A percentile compares a stretch with the other conserved stretches of the same genome.
Evolutionary conservation across 2,113 vertebrate genomes (phyloP).

Genomic region (Elanus axillaris): DNA sequence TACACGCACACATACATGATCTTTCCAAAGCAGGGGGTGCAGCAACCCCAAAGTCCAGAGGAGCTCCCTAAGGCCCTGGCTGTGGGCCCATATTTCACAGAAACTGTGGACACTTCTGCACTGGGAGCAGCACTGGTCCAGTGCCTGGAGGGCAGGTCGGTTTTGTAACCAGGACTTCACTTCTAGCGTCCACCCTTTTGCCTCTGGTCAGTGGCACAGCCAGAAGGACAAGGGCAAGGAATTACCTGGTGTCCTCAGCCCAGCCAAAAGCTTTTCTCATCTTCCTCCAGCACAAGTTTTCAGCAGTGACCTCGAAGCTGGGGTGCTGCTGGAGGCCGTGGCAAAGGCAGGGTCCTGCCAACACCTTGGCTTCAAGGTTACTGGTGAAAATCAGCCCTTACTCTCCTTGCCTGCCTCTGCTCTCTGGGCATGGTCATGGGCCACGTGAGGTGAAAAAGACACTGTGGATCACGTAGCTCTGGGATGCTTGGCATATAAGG

Average conservation of each 20-base stretch:
- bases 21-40: not conserved
- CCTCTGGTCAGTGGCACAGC: not conserved
- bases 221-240: not conserved
- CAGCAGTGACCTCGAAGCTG: not conserved
- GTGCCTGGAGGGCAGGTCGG: accelerated
- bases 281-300: not conserved
- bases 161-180: not conserved
- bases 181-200: not conserved
- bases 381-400: not conserved
- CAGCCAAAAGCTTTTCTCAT: not conserved
- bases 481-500: accelerated
- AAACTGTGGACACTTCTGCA: not conserved
- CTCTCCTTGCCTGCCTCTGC: not conserved
- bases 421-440: accelerated
- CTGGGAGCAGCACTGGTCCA: accelerated
- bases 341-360: not conserved
- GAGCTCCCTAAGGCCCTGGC: accelerated
- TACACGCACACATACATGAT: not conserved
- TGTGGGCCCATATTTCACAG: not conserved
- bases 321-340: not conserved
- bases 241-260: not conserved
- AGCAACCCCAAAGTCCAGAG: not conserved
- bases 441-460: not conserved
- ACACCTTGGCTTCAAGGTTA: accelerated
- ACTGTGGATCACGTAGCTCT: not conserved